Base-by-base conservation (phyloP, 2,888 invertebrate species). In the Hydrotaea cyrtoneurina region DNA sequence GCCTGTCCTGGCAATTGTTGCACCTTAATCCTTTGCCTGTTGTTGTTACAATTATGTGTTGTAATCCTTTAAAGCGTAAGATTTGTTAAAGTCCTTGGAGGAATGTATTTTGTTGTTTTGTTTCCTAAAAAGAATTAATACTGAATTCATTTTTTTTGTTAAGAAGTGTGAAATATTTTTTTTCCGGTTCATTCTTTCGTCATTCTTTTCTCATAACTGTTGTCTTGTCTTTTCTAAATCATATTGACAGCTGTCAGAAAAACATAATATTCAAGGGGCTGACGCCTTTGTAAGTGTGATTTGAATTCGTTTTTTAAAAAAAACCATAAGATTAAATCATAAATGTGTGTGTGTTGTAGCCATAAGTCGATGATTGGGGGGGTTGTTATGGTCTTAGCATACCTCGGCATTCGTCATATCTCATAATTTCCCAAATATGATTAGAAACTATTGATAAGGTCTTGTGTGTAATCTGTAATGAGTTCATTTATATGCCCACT, bases 221-320 rank as follows among this genome's bases (percentile, higher is more conserved):
- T 75, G 36, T 80, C 80, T 75, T 31, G 31, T 31, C 31, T 64
- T 80, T 74, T 39, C 31, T 17, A 36, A 26, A 53, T 39, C 53
- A 21, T 39, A 57, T 57, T 73, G 55, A 73, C 73, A 73, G 73
- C 73, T 73, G 73, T 73, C 73, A 73, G 36, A n/a, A 39, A 31
- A 11, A 57, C 36, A 55, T 73, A 31, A 36, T 21, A 21, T 36
- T 1, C 19, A 64, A 17, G 8, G 13, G n/a, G 11, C 31, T n/a
- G n/a, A n/a, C n/a, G n/a, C n/a, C n/a, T n/a, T n/a, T n/a, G n/a
- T n/a, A n/a, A n/a, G 31, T 31, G 2, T 31, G 31, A n/a, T 31
- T 31, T 31, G 3, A 15, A 64, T 36, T 64, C 15, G n/a, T n/a
- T 55, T 17, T 23, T 26, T 19, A 17, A 21, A 19, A 19, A 26